Percentiles rank a stretch among this genome's conserved stretches.
phyloP scores from a whole-genome alignment of 2,113 vertebrate species.

The pig (Sus scrofa) region T2T-Sscrofa CM000828.6:37842001-37842500 shows the following conservation, averaged over 20 bases:
- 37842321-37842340: background rate
- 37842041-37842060: background rate
- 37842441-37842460: background rate
- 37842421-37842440: background rate
- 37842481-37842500: background rate
- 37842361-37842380: background rate
- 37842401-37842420: background rate
- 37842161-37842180: conserved; percentile 40
- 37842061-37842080: conserved; percentile 28
- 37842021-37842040: background rate
- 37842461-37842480: background rate
- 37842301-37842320: conserved; percentile 22
- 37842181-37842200: background rate
- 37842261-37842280: background rate
- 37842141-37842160: background rate
- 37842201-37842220: background rate
- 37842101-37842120: background rate
- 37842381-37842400: background rate
- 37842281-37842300: background rate
- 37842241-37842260: background rate
- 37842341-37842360: background rate
- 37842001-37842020: background rate
- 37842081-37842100: background rate
- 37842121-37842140: background rate
- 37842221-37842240: conserved; percentile 32